A percentile compares a stretch with the other conserved stretches of the same genome.
phyloP scores from a whole-genome alignment of 92 coral and sea anemone genomes.

The Parazoanthus atlanticus region DNA sequence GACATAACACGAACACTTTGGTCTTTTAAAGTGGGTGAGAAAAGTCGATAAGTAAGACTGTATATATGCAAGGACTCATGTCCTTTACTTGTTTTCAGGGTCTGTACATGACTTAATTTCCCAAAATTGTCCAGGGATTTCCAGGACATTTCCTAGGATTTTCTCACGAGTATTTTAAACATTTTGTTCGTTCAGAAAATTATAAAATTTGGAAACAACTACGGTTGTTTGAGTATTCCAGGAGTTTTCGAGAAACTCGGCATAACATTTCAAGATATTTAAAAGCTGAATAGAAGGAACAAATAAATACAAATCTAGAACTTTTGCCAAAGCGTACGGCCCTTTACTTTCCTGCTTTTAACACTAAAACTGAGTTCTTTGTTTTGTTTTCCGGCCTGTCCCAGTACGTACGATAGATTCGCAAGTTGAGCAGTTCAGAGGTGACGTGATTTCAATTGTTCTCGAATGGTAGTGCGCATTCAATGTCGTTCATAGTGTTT shows the following conservation, averaged over 20 bases:
- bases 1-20: no score
- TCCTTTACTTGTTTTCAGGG: no score
- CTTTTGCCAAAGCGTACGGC: no score
- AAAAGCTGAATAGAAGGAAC: neutral
- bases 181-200: no score
- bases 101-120: no score
- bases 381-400: neutral
- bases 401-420: neutral
- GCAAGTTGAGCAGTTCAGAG: neutral
- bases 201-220: neutral
- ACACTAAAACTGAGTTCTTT: no score
- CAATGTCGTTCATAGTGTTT: slow-evolving; percentile 39
- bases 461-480: neutral
- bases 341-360: no score
- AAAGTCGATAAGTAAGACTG: no score
- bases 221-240: neutral
- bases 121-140: no score
- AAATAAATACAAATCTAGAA: no score
- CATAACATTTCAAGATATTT: neutral
- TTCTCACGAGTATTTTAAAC: neutral
- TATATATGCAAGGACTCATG: neutral
- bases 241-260: neutral
- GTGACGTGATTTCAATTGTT: neutral
- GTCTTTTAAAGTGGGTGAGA: no score
- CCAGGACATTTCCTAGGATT: neutral